A percentile compares a stretch with the other conserved stretches of the same genome.
These are phyloP conservation scores for Mizuhopecten yessoensis DNA, from an alignment of 1,140 invertebrate genomes.

Conservation along the genomic window DNA sequence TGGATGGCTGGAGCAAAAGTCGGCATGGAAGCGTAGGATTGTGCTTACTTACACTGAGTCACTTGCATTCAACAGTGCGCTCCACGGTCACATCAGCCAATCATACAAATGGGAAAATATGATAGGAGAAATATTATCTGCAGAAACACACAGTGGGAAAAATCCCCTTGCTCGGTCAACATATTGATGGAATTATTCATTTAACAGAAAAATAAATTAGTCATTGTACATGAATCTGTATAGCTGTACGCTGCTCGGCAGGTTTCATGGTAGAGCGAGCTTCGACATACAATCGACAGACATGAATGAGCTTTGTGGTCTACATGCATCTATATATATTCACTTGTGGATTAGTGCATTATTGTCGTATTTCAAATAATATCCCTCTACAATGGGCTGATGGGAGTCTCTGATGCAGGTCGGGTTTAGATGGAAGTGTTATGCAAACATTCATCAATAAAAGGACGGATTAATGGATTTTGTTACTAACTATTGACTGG, in stretches of 20 bases:
- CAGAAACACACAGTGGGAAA: not conserved
- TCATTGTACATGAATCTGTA: not conserved
- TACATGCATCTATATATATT: not conserved
- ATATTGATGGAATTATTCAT: not conserved
- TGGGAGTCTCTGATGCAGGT: not conserved
- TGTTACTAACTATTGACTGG: not conserved
- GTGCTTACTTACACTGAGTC: not conserved
- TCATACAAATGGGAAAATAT: conserved; percentile 25
- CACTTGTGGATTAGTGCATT: not conserved
- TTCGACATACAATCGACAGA: not conserved
- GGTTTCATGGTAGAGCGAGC: not conserved
- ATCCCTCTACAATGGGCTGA: not conserved
- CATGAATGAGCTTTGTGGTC: not conserved
- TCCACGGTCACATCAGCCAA: not conserved
- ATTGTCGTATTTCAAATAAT: not conserved
- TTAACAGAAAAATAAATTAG: not conserved
- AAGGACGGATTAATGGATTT: not conserved
- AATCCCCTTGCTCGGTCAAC: not conserved
- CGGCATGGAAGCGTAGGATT: not conserved
- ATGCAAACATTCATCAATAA: not conserved
- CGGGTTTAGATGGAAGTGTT: not conserved
- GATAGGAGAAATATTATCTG: not conserved
- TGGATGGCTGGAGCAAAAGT: not conserved
- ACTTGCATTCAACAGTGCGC: not conserved
- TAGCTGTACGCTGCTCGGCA: not conserved